These are phyloP conservation scores for Phrynocephalus forsythii DNA, from an alignment of 2,797 vertebrate genomes.

Conservation along the genomic window DNA sequence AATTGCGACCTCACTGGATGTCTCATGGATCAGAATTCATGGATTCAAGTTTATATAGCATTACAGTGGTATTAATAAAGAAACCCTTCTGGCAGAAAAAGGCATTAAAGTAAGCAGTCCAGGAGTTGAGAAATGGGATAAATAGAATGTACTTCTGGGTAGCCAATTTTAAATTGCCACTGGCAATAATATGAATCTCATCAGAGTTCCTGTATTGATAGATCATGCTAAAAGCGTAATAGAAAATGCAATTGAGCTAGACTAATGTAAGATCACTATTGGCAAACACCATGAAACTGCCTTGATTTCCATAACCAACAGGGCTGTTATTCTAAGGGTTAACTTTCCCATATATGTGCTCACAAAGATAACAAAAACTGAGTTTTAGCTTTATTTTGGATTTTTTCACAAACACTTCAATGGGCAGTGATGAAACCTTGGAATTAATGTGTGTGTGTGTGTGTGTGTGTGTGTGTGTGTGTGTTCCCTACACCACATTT, in stretches of 20 bases:
- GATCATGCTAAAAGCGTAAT: conserved; percentile 28
- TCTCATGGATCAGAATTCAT: conserved; percentile 5
- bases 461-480: no score
- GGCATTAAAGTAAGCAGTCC: conserved; percentile 13
- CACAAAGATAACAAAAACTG: background rate
- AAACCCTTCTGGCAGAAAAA: background rate
- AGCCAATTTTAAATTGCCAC: conserved; percentile 35
- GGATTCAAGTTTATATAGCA: conserved; percentile 14
- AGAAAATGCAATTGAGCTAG: conserved; percentile 42
- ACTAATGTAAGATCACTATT: conserved; percentile 39
- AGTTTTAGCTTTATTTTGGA: conserved; percentile 6
- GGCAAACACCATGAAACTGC: conserved; percentile 38
- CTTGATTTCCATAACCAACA: conserved; percentile 24
- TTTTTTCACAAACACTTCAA: background rate
- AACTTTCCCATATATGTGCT: conserved; percentile 11
- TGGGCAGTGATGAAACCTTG: conserved; percentile 4
- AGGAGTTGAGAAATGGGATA: conserved; percentile 29
- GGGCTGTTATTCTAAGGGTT: conserved; percentile 12
- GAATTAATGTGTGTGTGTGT: conserved; percentile 3
- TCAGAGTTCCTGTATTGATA: conserved; percentile 4
- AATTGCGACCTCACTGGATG: background rate
- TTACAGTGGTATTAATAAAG: conserved; percentile 21
- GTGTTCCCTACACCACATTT: background rate
- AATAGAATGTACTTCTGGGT: conserved; percentile 1
- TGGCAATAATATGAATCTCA: conserved; percentile 19